A percentile compares a stretch with the other conserved stretches of the same genome.
Evolutionary conservation across 2,888 invertebrate genomes (phyloP).

Genomic region (Melanchra persicariae): DNA sequence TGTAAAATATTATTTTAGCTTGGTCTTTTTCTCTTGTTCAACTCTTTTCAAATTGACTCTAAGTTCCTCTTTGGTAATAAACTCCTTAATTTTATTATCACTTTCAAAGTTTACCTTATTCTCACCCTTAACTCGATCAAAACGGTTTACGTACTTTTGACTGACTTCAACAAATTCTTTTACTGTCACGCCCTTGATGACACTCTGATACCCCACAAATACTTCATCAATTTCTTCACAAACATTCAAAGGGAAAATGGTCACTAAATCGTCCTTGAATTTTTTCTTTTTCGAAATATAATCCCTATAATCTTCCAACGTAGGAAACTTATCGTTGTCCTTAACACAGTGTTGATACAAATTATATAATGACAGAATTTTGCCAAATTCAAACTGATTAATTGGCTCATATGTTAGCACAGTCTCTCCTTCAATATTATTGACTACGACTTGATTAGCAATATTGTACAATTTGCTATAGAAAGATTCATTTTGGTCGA

Average conservation of each 20-base stretch:
- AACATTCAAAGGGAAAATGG: slow-evolving; percentile 23
- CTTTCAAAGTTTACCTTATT: slow-evolving; percentile 22
- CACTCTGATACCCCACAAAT: slow-evolving; percentile 7
- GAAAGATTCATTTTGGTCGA: slow-evolving; percentile 17
- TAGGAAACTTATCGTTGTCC: slow-evolving; percentile 21
- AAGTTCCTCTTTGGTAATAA: slow-evolving; percentile 22
- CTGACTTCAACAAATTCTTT: slow-evolving; percentile 9
- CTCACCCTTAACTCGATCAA: slow-evolving; percentile 15
- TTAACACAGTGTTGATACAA: slow-evolving; percentile 27
- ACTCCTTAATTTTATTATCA: slow-evolving; percentile 1
- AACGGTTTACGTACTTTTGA: slow-evolving; percentile 6
- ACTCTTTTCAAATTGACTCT: slow-evolving; percentile 35
- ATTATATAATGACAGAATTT: slow-evolving; percentile 24
- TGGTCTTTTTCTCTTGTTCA: not conserved
- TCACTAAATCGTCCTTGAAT: slow-evolving; percentile 32
- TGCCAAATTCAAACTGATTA: slow-evolving; percentile 30
- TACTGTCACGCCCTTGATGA: not conserved
- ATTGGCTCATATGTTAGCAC: slow-evolving; percentile 22
- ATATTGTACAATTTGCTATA: slow-evolving; percentile 18
- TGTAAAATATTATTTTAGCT: not conserved
- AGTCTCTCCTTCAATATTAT: slow-evolving; percentile 1
- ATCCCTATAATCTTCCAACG: slow-evolving; percentile 20
- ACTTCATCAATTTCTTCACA: not conserved
- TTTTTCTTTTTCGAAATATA: slow-evolving; percentile 30
- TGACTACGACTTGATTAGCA: slow-evolving; percentile 15